Percentiles rank a stretch among this genome's conserved stretches.
Evolutionary conservation across 1,140 invertebrate genomes (phyloP).

Genomic region (Drosophila nannoptera): DNA sequence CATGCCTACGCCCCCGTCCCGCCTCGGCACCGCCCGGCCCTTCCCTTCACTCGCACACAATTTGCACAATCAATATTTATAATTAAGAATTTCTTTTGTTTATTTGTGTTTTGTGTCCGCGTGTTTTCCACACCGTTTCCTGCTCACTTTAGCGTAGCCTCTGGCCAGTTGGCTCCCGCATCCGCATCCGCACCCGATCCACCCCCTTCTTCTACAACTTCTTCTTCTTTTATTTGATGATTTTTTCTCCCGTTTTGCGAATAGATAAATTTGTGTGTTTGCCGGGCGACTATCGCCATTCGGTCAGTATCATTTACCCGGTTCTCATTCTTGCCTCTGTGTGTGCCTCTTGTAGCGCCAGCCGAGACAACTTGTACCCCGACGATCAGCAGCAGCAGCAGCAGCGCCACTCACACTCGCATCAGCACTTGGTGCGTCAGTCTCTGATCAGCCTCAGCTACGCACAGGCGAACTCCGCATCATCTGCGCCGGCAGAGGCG

Average conservation of each 20-base stretch:
- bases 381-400: slow-evolving; percentile 67
- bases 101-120: slow-evolving; percentile 58
- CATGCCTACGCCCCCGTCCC: slow-evolving; percentile 1
- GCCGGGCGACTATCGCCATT: slow-evolving; percentile 47
- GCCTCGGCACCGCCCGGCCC: background rate
- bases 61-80: slow-evolving; percentile 75
- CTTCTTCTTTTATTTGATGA: background rate
- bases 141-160: slow-evolving; percentile 72
- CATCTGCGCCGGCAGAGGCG: slow-evolving; percentile 29
- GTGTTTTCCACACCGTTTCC: slow-evolving; percentile 55
- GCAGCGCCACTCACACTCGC: slow-evolving; percentile 73
- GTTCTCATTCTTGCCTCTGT: slow-evolving; percentile 65
- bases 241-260: slow-evolving; percentile 46
- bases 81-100: slow-evolving; percentile 76
- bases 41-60: slow-evolving; percentile 20
- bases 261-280: slow-evolving; percentile 70
- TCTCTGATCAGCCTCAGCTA: slow-evolving; percentile 77
- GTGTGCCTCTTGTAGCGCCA: slow-evolving; percentile 63
- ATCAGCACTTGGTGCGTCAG: slow-evolving; percentile 76
- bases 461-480: slow-evolving; percentile 56
- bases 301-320: slow-evolving; percentile 23
- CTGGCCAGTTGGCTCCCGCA: slow-evolving; percentile 18
- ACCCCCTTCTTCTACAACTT: slow-evolving; percentile 25
- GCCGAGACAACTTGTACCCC: slow-evolving; percentile 77
- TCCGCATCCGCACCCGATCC: background rate